These are phyloP conservation scores for Drymonia ruficornis DNA, from an alignment of 2,888 invertebrate species.

Conservation along the genomic window DNA sequence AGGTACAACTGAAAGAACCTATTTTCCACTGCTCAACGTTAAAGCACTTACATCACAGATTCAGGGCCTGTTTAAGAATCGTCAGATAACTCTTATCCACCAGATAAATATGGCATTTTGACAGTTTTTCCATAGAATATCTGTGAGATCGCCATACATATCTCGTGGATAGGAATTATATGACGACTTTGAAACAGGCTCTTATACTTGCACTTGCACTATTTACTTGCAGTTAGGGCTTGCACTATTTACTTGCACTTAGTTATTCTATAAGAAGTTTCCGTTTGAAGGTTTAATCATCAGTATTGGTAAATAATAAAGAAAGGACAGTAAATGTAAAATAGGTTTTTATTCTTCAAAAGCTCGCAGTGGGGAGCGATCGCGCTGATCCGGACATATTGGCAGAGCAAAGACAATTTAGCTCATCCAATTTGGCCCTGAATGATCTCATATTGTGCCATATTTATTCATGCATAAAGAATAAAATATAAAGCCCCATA, in stretches of 20 bases:
- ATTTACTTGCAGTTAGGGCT: background rate
- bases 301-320: background rate
- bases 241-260: background rate
- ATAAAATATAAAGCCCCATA: background rate
- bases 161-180: no score
- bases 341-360: constrained; percentile 1
- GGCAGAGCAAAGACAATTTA: background rate
- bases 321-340: background rate
- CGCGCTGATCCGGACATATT: background rate
- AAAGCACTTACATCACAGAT: no score
- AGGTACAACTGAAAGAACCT: no score
- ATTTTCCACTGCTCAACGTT: no score
- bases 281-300: background rate
- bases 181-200: no score
- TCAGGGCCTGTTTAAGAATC: no score
- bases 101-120: no score
- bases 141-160: no score
- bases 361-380: background rate
- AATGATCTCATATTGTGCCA: background rate
- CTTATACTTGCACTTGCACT: no score
- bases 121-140: no score
- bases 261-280: background rate
- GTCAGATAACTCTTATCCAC: no score
- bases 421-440: constrained; percentile 1
- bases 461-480: background rate